Evolutionary conservation across 1,140 invertebrate species (phyloP), one percentile per base, ranked within the genome.

Genomic region (Brachystomella parvula): DNA sequence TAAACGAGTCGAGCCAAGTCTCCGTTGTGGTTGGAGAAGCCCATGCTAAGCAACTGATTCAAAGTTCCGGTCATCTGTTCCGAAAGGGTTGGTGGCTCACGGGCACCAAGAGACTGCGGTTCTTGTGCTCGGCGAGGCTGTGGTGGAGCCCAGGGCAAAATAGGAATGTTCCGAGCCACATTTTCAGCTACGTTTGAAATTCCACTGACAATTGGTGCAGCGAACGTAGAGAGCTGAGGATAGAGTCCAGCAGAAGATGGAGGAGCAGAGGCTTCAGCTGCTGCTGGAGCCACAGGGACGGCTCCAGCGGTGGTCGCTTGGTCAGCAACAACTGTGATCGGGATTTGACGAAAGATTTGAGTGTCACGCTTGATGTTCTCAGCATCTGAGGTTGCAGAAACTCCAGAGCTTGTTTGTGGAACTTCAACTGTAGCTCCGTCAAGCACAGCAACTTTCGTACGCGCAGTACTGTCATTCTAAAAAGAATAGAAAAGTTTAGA

Each of bases 1-100:
- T 49, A 29, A 33, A 73, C 69, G 47, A 73, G 64, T 28, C 67
- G 64, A 44, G 66, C 57, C n/a, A 73, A 47, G 57, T 64, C 68
- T 1, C 67, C 69, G 30, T 70, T 68, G 60, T 70, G 68, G 35
- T 73, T 73, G 19, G 68, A 70, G 47, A 73, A 73, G 0, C 71
- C 71, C 71, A 73, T 73, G 30, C 64, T 65, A 19, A 73, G 44
- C 15, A 73, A 49, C 33, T 73, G 71, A 29, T 68, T 68, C 35
- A 73, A 47, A 19, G 66, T 69, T 6, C 30, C 64, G 0, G 32
- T 64, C 26, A 30, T 61, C 1, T 61, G 49, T 1, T 64, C 58
- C 47, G 33, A 35, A 44, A 57, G 3, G 31, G 56, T 56, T 26
- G 47, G 47, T 63, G 47, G 63, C 12, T 19, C 6, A 17, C 47